Evolutionary conservation across 2,113 vertebrate species (phyloP).

Genomic region (Halichoeres trimaculatus): DNA sequence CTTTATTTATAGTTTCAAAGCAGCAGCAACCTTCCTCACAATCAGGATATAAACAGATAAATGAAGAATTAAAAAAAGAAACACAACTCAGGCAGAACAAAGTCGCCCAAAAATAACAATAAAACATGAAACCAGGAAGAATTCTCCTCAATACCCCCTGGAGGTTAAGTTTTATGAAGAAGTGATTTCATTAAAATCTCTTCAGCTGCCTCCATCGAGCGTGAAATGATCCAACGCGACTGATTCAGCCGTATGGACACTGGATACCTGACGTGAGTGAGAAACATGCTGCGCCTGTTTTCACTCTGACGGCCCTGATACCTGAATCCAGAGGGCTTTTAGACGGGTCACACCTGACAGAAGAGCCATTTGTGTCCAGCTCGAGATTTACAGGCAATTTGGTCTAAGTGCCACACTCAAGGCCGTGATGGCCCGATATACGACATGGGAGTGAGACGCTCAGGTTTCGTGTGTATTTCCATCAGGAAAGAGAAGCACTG

Average conservation of each 20-base stretch:
- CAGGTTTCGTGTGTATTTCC: constrained; percentile 52
- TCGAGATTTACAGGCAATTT: constrained; percentile 74
- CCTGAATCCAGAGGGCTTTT: constrained; percentile 63
- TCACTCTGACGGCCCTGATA: constrained; percentile 57
- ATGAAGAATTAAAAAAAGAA: not conserved
- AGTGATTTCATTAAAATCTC: too few species aligned
- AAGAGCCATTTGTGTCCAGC: constrained; percentile 53
- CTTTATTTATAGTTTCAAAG: too few species aligned
- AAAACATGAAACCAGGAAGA: too few species aligned
- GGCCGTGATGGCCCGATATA: constrained; percentile 55
- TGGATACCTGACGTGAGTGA: constrained; percentile 73
- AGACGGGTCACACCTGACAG: constrained; percentile 52
- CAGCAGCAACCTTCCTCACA: too few species aligned
- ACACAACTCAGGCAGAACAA: not conserved
- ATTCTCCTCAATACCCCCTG: not conserved
- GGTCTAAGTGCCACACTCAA: constrained; percentile 71
- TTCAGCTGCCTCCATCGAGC: not conserved
- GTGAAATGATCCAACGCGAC: constrained; percentile 45
- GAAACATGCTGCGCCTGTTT: constrained; percentile 74
- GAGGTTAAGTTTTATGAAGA: too few species aligned
- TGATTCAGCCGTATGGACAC: constrained; percentile 59
- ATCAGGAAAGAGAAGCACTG: constrained; percentile 45
- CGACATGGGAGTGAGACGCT: constrained; percentile 58
- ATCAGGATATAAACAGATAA: not conserved
- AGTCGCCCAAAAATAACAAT: not conserved